Evolutionary conservation across 2,797 vertebrate species (phyloP).

Genomic region (Leptodactylus fallax): DNA sequence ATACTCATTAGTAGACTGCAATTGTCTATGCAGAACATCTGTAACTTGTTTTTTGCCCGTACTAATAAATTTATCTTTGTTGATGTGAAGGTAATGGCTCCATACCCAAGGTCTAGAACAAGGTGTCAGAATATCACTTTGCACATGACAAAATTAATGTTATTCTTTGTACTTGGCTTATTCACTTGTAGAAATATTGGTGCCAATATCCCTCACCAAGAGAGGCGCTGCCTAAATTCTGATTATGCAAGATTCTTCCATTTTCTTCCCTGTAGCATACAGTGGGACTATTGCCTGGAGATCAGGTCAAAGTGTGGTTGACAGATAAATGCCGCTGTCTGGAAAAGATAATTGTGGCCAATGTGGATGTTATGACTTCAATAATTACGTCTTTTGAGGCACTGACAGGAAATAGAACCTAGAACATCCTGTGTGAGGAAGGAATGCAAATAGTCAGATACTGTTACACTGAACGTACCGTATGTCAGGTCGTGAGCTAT

Average conservation of each 20-base stretch:
- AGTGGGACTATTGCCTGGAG: not conserved
- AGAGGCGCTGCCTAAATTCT: not conserved
- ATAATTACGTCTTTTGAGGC: constrained; percentile 54
- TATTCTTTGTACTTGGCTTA: not conserved
- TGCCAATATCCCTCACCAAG: not conserved
- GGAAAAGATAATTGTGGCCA: constrained; percentile 41
- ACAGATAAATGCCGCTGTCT: constrained; percentile 39
- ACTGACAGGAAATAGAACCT: constrained; percentile 54
- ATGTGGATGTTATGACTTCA: constrained; percentile 57
- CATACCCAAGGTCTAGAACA: not conserved
- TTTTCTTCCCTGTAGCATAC: not conserved
- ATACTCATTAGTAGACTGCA: no score
- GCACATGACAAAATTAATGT: not conserved
- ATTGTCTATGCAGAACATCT: no score
- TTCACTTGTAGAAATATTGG: not conserved
- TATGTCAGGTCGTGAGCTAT: not conserved
- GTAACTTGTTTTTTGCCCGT: no score
- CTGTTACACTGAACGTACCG: not conserved
- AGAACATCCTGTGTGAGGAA: constrained; percentile 53
- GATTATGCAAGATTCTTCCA: not conserved
- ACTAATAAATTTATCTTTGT: no score
- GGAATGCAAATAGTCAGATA: constrained; percentile 25
- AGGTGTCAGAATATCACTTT: not conserved
- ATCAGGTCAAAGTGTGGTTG: constrained; percentile 9
- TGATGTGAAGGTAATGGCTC: no score